Evolutionary conservation across 2,113 vertebrate species (phyloP).

Genomic region (Poecile atricapillus): DNA sequence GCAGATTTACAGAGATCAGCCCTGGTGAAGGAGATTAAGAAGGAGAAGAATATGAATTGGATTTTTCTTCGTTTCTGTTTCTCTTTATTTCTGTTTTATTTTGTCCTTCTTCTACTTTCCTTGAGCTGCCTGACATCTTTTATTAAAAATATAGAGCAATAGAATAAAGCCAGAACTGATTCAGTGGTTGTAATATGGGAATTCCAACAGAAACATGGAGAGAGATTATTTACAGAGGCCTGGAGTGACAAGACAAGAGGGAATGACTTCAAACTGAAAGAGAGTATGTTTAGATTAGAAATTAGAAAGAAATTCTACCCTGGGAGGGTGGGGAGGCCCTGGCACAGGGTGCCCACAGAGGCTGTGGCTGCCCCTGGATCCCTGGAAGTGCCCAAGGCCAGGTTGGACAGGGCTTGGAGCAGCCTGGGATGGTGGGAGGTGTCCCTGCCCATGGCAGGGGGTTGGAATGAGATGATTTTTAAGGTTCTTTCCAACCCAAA

Average conservation of each 20-base stretch:
- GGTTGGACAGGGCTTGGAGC: rapidly evolving
- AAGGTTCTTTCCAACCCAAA: neutral
- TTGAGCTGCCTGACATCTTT: neutral
- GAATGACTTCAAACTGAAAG: neutral
- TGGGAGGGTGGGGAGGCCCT: rapidly evolving
- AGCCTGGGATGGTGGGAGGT: rapidly evolving
- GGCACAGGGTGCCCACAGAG: rapidly evolving
- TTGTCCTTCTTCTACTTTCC: neutral
- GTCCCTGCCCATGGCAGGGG: neutral
- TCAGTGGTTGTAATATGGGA: neutral
- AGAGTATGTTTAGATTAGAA: neutral
- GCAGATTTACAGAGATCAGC: constrained; percentile 30
- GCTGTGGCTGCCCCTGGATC: neutral
- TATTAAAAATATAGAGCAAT: neutral
- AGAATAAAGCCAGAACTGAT: neutral
- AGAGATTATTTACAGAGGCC: neutral
- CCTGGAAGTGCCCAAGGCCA: neutral
- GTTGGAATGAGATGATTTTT: neutral
- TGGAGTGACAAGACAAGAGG: neutral
- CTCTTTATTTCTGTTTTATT: neutral
- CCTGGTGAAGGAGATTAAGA: neutral
- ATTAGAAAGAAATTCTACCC: neutral
- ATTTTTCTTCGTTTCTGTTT: neutral
- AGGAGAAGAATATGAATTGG: neutral
- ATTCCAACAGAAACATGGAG: neutral